A percentile compares a stretch with the other conserved stretches of the same genome.
These are phyloP conservation scores for Urechis unicinctus DNA, from an alignment of 2,888 invertebrate genomes.

Conservation along the genomic window DNA sequence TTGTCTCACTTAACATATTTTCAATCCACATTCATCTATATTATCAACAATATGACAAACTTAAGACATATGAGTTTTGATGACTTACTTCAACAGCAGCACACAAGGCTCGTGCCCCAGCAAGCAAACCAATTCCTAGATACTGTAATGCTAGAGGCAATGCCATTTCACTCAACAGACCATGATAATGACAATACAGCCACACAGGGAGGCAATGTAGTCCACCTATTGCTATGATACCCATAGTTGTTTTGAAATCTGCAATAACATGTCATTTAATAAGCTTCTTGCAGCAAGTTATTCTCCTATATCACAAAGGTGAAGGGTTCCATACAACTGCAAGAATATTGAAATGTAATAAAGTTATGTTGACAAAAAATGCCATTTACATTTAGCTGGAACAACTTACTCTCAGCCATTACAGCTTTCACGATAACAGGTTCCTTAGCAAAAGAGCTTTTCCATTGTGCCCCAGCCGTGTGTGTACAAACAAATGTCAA, in stretches of 20 bases:
- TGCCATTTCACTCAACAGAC: not conserved
- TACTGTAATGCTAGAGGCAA: not conserved
- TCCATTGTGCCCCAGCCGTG: constrained; percentile 7
- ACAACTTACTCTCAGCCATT: not conserved
- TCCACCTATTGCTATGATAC: constrained; percentile 23
- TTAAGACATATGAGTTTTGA: no score
- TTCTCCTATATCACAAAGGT: no score
- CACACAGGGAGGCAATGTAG: not conserved
- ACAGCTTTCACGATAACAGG: not conserved
- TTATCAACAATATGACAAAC: no score
- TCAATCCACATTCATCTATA: no score
- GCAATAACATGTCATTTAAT: no score
- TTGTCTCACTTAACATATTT: no score
- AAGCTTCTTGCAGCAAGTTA: no score
- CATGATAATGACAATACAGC: not conserved
- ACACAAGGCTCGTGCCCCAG: not conserved
- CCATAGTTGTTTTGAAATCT: not conserved
- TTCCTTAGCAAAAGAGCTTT: not conserved
- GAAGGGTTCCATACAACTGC: no score
- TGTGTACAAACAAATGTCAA: constrained; percentile 38
- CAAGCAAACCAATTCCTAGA: not conserved
- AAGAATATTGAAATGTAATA: no score
- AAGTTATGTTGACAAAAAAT: no score
- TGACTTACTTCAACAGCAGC: not conserved
- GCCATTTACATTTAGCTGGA: no score